These are phyloP conservation scores for Synanthedon myopaeformis DNA, from an alignment of 2,888 invertebrate species.

Conservation along the genomic window DNA sequence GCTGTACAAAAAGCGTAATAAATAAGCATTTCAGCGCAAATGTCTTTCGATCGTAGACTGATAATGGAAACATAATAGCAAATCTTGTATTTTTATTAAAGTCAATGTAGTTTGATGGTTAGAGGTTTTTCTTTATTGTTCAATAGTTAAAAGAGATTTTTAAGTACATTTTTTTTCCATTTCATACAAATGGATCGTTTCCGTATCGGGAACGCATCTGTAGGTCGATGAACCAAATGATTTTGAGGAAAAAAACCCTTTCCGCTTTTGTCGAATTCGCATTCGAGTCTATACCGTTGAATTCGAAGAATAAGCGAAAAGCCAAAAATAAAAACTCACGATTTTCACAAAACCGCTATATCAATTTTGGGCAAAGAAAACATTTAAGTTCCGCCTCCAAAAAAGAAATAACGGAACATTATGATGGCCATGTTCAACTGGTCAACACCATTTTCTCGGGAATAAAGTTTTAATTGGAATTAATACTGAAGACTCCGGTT, in stretches of 20 bases:
- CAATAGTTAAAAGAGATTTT: neutral
- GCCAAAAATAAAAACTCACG: conserved; percentile 18
- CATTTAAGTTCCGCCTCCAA: too few relatives aligned
- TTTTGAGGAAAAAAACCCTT: conserved; percentile 31
- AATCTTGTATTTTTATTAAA: neutral
- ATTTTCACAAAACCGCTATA: conserved; percentile 44
- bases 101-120: neutral
- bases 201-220: neutral
- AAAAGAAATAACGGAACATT: too few relatives aligned
- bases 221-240: conserved; percentile 31
- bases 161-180: neutral
- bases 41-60: neutral
- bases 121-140: neutral
- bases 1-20: neutral
- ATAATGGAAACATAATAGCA: neutral
- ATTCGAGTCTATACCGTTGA: conserved; percentile 34
- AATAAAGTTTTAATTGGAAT: too few relatives aligned
- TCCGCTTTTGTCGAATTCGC: conserved; percentile 35
- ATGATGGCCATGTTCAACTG: too few relatives aligned
- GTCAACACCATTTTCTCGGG: too few relatives aligned
- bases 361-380: conserved; percentile 16
- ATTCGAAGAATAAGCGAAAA: conserved; percentile 38
- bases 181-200: neutral
- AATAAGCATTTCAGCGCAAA: neutral
- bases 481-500: too few relatives aligned